phyloP scores from a whole-genome alignment of 2,113 vertebrate species.

The Steatornis caripensis region DNA sequence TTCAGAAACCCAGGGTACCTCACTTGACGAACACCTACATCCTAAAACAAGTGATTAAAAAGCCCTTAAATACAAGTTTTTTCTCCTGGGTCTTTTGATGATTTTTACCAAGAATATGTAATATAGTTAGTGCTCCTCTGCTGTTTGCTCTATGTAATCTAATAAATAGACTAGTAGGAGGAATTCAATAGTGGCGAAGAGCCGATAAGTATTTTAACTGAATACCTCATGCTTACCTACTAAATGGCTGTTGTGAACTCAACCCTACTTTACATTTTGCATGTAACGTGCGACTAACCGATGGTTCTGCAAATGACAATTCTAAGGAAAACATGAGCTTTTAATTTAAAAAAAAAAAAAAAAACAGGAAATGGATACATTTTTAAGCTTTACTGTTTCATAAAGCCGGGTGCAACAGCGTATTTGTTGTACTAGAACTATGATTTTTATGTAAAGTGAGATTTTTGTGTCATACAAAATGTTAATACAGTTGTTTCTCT shows the following conservation, averaged over 20 bases:
- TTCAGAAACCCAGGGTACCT: neutral
- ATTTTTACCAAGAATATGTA: neutral
- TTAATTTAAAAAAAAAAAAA: neutral
- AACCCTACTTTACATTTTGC: neutral
- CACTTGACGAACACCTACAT: neutral
- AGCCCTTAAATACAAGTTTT: neutral
- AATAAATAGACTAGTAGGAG: neutral
- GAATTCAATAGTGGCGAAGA: neutral
- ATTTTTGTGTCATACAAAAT: rapidly evolving
- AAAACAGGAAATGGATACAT: neutral
- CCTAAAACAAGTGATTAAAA: neutral
- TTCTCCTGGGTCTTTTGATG: neutral
- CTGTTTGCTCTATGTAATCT: neutral
- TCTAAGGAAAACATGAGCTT: neutral
- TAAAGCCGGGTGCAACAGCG: rapidly evolving
- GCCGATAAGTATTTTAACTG: neutral
- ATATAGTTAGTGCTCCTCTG: neutral
- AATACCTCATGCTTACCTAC: neutral
- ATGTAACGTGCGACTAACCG: neutral
- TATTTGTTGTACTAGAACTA: neutral
- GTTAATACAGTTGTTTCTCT: neutral
- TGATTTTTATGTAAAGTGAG: neutral
- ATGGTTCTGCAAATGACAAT: neutral
- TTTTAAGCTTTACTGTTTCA: neutral
- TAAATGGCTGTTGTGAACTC: neutral